Percentiles rank a stretch among this genome's conserved stretches.
Conservation (phyloP, 2,888 invertebrate genomes). For the Incurvaria masculella region DNA sequence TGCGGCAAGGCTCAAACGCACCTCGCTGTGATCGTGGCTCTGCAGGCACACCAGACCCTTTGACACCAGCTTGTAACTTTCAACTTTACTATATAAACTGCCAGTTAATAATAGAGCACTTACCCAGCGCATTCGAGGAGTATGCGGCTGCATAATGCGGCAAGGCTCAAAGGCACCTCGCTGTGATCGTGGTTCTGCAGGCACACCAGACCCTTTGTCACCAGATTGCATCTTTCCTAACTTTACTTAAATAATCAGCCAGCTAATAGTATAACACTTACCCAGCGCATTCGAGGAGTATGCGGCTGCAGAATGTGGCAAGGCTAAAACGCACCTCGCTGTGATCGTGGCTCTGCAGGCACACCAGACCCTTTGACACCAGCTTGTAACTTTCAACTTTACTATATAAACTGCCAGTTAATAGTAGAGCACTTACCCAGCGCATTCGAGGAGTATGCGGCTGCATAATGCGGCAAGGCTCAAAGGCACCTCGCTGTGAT, state of each 20-base stretch:
- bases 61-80: conserved; percentile 42
- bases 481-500: conserved; percentile 58
- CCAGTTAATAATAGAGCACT: conserved; percentile 20
- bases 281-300: conserved; percentile 59
- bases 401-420: no score
- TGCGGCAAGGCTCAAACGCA: conserved; percentile 61
- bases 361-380: conserved; percentile 48
- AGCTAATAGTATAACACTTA: conserved; percentile 26
- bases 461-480: conserved; percentile 61
- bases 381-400: conserved; percentile 53
- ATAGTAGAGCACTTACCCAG: conserved; percentile 37
- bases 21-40: conserved; percentile 57
- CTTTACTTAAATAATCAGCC: no score
- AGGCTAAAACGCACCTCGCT: conserved; percentile 61
- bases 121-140: conserved; percentile 59
- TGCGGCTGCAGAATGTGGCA: conserved; percentile 51
- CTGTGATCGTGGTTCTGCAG: conserved; percentile 41
- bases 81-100: no score
- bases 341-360: conserved; percentile 59
- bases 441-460: conserved; percentile 57
- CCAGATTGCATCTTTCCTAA: no score
- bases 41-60: conserved; percentile 51
- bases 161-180: conserved; percentile 42
- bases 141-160: conserved; percentile 54
- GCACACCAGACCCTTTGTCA: conserved; percentile 9